Percentiles rank a stretch among this genome's conserved stretches.
These are phyloP conservation scores for Gymnogyps californianus DNA, from an alignment of 2,113 vertebrate genomes.

Conservation along the genomic window DNA sequence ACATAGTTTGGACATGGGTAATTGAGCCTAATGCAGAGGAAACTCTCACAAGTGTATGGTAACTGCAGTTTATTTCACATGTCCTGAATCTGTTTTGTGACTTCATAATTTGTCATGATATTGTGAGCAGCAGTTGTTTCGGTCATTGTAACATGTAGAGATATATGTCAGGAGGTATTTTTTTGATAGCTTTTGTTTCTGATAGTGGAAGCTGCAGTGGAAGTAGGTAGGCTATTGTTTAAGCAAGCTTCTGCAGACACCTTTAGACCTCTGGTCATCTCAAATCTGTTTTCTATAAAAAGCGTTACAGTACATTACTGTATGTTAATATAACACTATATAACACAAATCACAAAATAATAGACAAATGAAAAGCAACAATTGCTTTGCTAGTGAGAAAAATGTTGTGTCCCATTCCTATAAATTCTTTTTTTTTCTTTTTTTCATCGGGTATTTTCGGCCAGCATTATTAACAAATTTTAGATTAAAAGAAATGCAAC, in stretches of 20 bases:
- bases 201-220: not conserved
- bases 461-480: not conserved
- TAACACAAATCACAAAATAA: not conserved
- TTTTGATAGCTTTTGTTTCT: not conserved
- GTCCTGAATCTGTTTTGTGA: not conserved
- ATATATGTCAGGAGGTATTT: not conserved
- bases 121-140: not conserved
- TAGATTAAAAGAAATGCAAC: not conserved
- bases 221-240: not conserved
- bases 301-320: not conserved
- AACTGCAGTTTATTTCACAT: not conserved
- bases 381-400: not conserved
- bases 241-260: not conserved
- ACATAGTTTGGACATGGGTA: fast-evolving
- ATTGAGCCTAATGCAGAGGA: not conserved
- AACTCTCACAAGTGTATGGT: not conserved
- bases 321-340: not conserved
- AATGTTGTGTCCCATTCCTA: not conserved
- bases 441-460: not conserved
- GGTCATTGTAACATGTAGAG: not conserved
- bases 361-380: not conserved
- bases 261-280: not conserved
- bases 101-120: not conserved
- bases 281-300: not conserved
- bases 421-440: not conserved